Evolutionary conservation across 2,113 vertebrate species (phyloP).

Genomic region (Cinclus cinclus): DNA sequence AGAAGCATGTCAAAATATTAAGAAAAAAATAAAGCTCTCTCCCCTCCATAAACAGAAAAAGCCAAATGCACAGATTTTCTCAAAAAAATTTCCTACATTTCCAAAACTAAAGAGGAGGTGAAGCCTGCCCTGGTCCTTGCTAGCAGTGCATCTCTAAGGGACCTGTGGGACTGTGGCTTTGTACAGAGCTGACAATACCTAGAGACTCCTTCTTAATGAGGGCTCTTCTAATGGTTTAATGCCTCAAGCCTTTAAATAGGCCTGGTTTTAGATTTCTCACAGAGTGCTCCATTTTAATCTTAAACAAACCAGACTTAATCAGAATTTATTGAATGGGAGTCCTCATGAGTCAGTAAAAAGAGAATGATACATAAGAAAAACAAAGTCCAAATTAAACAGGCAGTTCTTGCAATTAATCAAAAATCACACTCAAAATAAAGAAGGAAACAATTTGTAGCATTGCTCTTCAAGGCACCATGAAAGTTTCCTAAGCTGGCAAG

Average conservation of each 20-base stretch:
- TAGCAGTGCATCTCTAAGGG: not conserved
- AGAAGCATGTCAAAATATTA: not conserved
- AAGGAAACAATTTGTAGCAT: not conserved
- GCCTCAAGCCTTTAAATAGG: not conserved
- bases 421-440: not conserved
- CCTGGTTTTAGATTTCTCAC: not conserved
- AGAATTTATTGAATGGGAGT: not conserved
- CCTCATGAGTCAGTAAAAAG: not conserved
- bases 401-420: not conserved
- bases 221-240: not conserved
- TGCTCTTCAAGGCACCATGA: not conserved
- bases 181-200: not conserved
- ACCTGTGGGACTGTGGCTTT: not conserved
- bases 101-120: not conserved
- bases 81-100: accelerated
- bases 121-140: not conserved
- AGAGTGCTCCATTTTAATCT: not conserved
- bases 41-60: not conserved
- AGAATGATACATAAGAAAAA: not conserved
- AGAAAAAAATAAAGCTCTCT: not conserved
- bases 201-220: not conserved
- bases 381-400: not conserved
- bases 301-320: not conserved
- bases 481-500: not conserved
- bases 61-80: not conserved